A percentile compares a stretch with the other conserved stretches of the same genome.
Evolutionary conservation across 1,140 invertebrate species (phyloP).

Genomic region (Nasonia longicornis): DNA sequence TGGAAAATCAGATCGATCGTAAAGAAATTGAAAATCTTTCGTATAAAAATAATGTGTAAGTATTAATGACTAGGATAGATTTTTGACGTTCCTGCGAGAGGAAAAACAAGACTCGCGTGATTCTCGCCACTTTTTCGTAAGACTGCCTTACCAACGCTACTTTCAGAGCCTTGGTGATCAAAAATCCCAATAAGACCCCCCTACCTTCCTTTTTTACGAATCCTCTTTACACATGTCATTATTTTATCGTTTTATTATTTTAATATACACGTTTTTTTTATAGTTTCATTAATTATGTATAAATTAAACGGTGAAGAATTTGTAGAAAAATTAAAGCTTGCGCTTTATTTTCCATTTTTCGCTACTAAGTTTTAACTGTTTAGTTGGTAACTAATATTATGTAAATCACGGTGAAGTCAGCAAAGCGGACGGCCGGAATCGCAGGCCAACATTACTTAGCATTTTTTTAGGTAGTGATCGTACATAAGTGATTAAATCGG

Average conservation of each 20-base stretch:
- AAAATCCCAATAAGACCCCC: conserved; percentile 25
- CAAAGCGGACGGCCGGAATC: conserved; percentile 30
- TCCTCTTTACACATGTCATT: conserved; percentile 22
- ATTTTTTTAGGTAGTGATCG: conserved; percentile 33
- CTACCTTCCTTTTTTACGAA: conserved; percentile 26
- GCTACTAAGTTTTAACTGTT: conserved; percentile 21
- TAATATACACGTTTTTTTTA: conserved; percentile 18
- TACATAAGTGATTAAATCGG: background rate
- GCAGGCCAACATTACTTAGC: conserved; percentile 38
- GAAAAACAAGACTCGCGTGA: conserved; percentile 44
- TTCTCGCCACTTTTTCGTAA: conserved; percentile 49
- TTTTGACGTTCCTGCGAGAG: conserved; percentile 46
- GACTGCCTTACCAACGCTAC: conserved; percentile 45
- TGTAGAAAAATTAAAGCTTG: conserved; percentile 9
- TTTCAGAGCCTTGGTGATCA: conserved; percentile 44
- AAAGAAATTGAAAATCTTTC: conserved; percentile 38
- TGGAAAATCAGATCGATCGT: conserved; percentile 11
- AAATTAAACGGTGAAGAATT: conserved; percentile 30
- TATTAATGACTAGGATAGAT: conserved; percentile 46
- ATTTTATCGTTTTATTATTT: conserved; percentile 14
- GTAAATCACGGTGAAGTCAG: conserved; percentile 23
- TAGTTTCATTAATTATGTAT: conserved; percentile 21
- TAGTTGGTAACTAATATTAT: conserved; percentile 8
- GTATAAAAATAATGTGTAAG: conserved; percentile 40
- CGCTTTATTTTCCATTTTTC: conserved; percentile 20